Evolutionary conservation across 2,113 vertebrate genomes (phyloP).

Genomic region (Scomber japonicus): DNA sequence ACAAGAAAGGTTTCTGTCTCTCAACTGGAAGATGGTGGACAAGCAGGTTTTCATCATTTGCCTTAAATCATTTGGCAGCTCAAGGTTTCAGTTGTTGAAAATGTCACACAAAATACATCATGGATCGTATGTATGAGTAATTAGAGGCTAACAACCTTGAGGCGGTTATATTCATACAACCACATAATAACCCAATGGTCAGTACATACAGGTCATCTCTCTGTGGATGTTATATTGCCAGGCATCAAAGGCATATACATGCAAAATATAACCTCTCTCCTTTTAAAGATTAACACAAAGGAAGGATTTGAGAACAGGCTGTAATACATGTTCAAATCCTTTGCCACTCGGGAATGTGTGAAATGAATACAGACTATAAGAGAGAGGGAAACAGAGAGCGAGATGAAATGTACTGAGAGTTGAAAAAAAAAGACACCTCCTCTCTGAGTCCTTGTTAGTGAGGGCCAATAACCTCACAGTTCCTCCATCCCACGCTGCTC

Average conservation of each 20-base stretch:
- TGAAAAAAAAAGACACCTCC: conserved; percentile 19
- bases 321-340: conserved; percentile 66
- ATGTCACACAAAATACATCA: not conserved
- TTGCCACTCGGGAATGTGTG: conserved; percentile 51
- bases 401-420: conserved; percentile 33
- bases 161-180: conserved; percentile 13
- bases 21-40: not conserved
- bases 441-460: conserved; percentile 58
- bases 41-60: conserved; percentile 17
- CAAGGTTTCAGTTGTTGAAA: conserved; percentile 13
- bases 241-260: conserved; percentile 50
- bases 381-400: conserved; percentile 3
- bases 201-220: conserved; percentile 6
- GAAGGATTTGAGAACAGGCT: conserved; percentile 53
- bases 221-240: conserved; percentile 31
- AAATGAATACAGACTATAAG: conserved; percentile 48
- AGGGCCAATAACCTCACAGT: conserved; percentile 47
- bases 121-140: not conserved
- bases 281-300: conserved; percentile 57
- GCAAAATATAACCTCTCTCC: conserved; percentile 51
- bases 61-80: conserved; percentile 3
- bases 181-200: conserved; percentile 12
- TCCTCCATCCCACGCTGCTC: conserved; percentile 52
- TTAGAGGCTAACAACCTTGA: conserved; percentile 8
- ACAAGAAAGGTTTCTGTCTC: conserved; percentile 9